Conservation (phyloP, 2,888 invertebrate species). For the Acanthosoma haemorrhoidale region DNA sequence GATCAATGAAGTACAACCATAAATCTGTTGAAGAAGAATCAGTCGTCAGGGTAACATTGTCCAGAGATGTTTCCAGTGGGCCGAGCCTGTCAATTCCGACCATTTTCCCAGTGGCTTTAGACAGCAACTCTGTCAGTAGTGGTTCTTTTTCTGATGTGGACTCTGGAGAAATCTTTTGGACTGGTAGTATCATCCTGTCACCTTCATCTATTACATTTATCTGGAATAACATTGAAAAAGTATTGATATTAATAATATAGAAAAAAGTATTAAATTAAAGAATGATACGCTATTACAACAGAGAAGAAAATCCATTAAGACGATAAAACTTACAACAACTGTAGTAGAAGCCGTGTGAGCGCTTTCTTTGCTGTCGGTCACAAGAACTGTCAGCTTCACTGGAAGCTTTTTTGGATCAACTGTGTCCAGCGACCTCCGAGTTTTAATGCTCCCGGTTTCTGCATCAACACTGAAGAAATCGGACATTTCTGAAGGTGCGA, state of each 20-base stretch:
- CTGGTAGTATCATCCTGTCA: slow-evolving; percentile 71
- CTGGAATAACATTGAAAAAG: slow-evolving; percentile 46
- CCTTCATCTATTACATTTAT: slow-evolving; percentile 71
- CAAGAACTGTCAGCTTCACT: slow-evolving; percentile 66
- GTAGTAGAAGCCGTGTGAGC: slow-evolving; percentile 53
- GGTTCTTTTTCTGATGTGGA: slow-evolving; percentile 55
- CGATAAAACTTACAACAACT: slow-evolving; percentile 55
- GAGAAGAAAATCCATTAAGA: background rate
- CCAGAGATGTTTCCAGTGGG: slow-evolving; percentile 64
- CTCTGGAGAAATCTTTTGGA: slow-evolving; percentile 69
- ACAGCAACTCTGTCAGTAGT: slow-evolving; percentile 58
- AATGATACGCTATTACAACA: background rate
- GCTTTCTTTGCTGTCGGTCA: slow-evolving; percentile 61
- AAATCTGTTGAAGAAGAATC: slow-evolving; percentile 74
- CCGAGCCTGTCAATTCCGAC: slow-evolving; percentile 80
- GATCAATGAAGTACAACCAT: slow-evolving; percentile 82
- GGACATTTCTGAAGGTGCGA: slow-evolving; percentile 48
- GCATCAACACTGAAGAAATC: slow-evolving; percentile 68
- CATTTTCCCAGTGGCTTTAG: slow-evolving; percentile 67
- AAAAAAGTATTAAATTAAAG: background rate
- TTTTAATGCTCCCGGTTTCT: slow-evolving; percentile 69
- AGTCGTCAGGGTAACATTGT: slow-evolving; percentile 67
- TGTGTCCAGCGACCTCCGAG: slow-evolving; percentile 65
- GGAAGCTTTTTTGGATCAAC: slow-evolving; percentile 60
- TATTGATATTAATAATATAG: background rate